Base-by-base conservation (phyloP, 2,113 vertebrate species). In the Cepphus grylle region DNA sequence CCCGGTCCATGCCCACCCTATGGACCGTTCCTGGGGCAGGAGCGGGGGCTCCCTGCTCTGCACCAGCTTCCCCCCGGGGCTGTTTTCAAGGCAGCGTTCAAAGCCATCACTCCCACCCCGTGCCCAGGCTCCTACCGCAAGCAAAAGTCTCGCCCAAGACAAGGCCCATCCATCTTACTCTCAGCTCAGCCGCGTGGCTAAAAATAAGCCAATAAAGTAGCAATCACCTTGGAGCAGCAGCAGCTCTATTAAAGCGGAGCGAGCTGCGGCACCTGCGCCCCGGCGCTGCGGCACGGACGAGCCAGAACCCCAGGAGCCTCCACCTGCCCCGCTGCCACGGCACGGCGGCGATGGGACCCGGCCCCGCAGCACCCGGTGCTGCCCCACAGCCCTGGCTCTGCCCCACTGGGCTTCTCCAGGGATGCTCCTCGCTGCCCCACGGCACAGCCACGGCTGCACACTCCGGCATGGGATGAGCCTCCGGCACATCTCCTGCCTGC, bases 151-250 rank as follows among this genome's bases (percentile, higher is more conserved):
- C 8, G 1, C 84, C 79, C 81, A 78, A 95, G 95, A 88, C 73
- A 32, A 63, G 61, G 21, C 61, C 45, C 95, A 90, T 95, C 80
- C 93, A 71, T 92, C 84, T 90, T 77, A 5, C 61, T 94, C 81
- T 32, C 62, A 53, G 49, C 52, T 7, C 3, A 8, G 81, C 65
- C 32, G 11, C 8, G 4, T 8, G 4, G 42, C 91, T 78, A 79
- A 97, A 96, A 97, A 96, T 86, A 79, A 95, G 52, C 90, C 90
- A 96, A 96, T 90, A 93, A 96, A 95, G 95, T n/a, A 90, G 90
- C 80, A 77, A 83, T 83, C 70, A 50, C 90, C 90, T 86, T 36
- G 45, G 67, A 87, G 86, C 45, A 73, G 87, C 90, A 63, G 90
- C 86, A 89, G 90, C 85, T 92, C 92, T 45, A 73, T 95, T 59